These are phyloP conservation scores for Choloepus didactylus DNA, from an alignment of 2,797 vertebrate genomes.

Conservation along the genomic window DNA sequence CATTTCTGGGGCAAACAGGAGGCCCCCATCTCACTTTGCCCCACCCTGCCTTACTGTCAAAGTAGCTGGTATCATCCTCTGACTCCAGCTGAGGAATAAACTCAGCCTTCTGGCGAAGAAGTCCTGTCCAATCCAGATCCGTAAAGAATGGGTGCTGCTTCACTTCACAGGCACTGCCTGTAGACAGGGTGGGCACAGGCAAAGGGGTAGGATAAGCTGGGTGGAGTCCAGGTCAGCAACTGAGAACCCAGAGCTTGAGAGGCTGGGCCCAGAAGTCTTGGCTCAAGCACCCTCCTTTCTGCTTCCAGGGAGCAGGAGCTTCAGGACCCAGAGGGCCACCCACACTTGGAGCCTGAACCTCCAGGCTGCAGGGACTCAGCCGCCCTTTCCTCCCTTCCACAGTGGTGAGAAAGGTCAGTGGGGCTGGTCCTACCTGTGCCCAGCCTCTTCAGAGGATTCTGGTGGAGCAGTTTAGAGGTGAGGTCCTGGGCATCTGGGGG, in stretches of 20 bases:
- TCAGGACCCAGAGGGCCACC: not conserved
- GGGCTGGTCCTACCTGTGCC: slow-evolving; percentile 93
- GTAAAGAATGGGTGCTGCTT: slow-evolving; percentile 97
- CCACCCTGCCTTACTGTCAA: slow-evolving; percentile 93
- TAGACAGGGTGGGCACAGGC: slow-evolving; percentile 42
- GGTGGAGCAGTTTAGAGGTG: slow-evolving; percentile 94
- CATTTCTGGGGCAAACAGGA: not conserved
- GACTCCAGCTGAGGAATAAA: slow-evolving; percentile 99
- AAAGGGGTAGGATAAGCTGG: not conserved
- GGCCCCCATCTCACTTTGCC: not conserved
- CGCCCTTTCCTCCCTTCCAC: not conserved
- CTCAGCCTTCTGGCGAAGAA: slow-evolving; percentile 98
- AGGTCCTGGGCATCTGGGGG: slow-evolving; percentile 96
- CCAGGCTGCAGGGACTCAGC: not conserved
- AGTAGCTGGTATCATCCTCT: slow-evolving; percentile 99
- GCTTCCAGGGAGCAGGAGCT: not conserved
- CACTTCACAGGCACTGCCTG: slow-evolving; percentile 96
- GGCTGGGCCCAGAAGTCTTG: not conserved
- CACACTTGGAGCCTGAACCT: not conserved
- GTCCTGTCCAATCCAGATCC: slow-evolving; percentile 97
- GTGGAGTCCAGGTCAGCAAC: not conserved
- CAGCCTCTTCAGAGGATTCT: slow-evolving; percentile 96
- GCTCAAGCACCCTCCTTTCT: not conserved
- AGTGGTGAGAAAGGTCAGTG: not conserved
- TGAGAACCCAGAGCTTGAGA: not conserved